Base-by-base conservation (phyloP, 2,113 vertebrate genomes). In the Aptenodytes forsteri region DNA sequence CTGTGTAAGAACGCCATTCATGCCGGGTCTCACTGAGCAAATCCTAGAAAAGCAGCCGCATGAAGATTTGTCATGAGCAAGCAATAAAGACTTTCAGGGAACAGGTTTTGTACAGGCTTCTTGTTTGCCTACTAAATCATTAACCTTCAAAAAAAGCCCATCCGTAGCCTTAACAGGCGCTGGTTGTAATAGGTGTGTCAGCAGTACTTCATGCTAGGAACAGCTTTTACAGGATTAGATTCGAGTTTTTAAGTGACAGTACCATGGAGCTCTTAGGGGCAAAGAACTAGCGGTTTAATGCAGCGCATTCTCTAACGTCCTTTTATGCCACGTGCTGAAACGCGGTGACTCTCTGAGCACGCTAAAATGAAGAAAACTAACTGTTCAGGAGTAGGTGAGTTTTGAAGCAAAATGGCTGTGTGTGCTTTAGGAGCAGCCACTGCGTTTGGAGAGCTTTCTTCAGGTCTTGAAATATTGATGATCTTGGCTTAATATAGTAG, bases 401-500 rank as follows among this genome's bases (percentile, higher is more conserved):
- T 97, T 92, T 87, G 88, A 94, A 95, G 96, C 77, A 96, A 95
- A 98, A 98, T 88, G 95, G 78, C 94, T 89, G 29, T 88, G 77
- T 93, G 85, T 50, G 78, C 94, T 92, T 94, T 56, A 87, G 89
- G 95, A 97, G 79, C 93, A 90, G 59, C 73, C 55, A 7, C 89
- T 72, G n/a, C 66, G 13, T 94, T 97, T 87, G 96, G 90, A 97
- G 84, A 81, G 89, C 88, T 97, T 98, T 90, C 80, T 91, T 97
- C 95, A 93, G 94, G 84, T 96, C 88, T 92, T 98, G 96, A 98
- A 98, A 98, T 98, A 98, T 98, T 98, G 97, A 98, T 98, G 96
- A 96, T 79, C 92, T 91, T 92, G 77, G 70, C 93, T 98, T 98
- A 96, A 97, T 97, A 90, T 83, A 97, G 95, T 82, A 70, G 93